Conservation (phyloP, 2,113 vertebrate species). For the Tringa solitaria region DNA sequence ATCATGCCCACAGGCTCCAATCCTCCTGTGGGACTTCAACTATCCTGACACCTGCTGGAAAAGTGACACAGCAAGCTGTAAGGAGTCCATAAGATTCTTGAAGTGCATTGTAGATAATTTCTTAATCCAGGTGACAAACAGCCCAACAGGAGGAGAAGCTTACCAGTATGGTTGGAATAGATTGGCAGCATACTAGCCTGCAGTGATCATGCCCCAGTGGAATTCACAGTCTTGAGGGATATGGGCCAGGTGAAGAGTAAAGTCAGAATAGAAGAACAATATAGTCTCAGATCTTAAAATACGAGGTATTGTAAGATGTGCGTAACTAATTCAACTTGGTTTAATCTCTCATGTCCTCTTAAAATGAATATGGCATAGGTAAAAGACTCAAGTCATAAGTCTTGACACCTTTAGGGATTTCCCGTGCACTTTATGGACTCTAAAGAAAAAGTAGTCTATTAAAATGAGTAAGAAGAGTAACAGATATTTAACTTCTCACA, state of each 20-base stretch:
- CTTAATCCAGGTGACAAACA: neutral
- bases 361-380: neutral
- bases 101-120: neutral
- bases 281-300: neutral
- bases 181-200: neutral
- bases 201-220: neutral
- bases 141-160: neutral
- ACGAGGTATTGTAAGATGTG: neutral
- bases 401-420: neutral
- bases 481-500: neutral
- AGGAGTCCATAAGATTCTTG: neutral
- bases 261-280: neutral
- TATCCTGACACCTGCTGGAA: neutral
- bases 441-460: neutral
- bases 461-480: neutral
- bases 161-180: neutral
- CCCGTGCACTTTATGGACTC: neutral
- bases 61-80: neutral
- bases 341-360: neutral
- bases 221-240: neutral
- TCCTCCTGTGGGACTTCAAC: neutral
- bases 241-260: neutral
- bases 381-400: neutral
- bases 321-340: neutral
- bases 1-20: accelerated